These are phyloP conservation scores for Drosophila elegans DNA, from an alignment of 1,140 invertebrate species.

Conservation along the genomic window DNA sequence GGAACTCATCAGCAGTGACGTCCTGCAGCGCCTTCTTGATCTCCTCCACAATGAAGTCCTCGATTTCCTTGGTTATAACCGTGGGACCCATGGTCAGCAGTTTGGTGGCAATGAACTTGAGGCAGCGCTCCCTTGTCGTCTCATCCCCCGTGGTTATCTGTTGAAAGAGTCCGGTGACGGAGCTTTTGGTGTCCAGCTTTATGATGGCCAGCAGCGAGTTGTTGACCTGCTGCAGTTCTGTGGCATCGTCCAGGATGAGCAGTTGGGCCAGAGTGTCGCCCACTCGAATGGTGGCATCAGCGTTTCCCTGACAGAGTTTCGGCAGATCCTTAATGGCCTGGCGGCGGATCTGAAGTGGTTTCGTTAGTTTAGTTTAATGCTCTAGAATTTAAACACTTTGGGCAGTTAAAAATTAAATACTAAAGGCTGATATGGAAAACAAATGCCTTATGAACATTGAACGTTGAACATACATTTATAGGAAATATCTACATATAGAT, in stretches of 20 bases:
- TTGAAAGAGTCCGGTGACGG: conserved; percentile 93
- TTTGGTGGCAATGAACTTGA: conserved; percentile 95
- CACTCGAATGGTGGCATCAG: conserved; percentile 93
- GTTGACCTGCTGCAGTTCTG: conserved; percentile 92
- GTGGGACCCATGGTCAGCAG: conserved; percentile 92
- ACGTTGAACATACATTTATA: too few species aligned
- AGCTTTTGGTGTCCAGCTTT: conserved; percentile 88
- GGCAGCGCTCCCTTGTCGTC: conserved; percentile 92
- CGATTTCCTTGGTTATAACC: conserved; percentile 93
- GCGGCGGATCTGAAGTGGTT: conserved; percentile 91
- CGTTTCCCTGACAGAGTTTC: conserved; percentile 93
- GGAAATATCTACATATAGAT: too few species aligned
- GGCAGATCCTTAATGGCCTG: conserved; percentile 98
- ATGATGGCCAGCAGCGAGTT: conserved; percentile 88
- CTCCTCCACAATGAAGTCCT: conserved; percentile 93
- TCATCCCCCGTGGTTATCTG: conserved; percentile 93
- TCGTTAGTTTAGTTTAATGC: too few species aligned
- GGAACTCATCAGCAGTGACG: conserved; percentile 96
- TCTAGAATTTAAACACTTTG: too few species aligned
- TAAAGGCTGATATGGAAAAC: too few species aligned
- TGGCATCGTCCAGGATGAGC: conserved; percentile 92
- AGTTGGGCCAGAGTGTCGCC: conserved; percentile 96
- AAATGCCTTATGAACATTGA: too few species aligned
- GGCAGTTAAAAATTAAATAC: too few species aligned
- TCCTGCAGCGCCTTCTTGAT: conserved; percentile 95